phyloP scores from a whole-genome alignment of 2,113 vertebrate genomes.

The Felis chaus region DNA sequence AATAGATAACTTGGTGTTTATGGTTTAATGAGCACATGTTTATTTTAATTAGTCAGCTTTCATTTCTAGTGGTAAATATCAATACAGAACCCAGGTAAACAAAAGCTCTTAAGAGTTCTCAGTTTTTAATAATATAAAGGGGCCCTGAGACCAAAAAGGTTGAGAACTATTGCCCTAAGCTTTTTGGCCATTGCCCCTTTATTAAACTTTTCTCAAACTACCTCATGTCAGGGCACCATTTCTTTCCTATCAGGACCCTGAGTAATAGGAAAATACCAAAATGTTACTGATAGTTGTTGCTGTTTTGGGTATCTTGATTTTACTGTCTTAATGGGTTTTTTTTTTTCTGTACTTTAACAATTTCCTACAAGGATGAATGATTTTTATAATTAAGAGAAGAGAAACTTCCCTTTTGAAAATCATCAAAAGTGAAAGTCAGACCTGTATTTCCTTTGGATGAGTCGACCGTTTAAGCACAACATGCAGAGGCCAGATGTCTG shows the following conservation, averaged over 20 bases:
- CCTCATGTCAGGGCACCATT: not conserved
- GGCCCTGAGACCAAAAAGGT: not conserved
- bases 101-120: not conserved
- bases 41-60: not conserved
- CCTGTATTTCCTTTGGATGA: not conserved
- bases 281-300: not conserved
- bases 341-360: not conserved
- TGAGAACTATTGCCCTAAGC: not conserved
- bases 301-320: not conserved
- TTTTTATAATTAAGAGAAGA: conserved; percentile 44
- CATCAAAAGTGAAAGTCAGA: conserved; percentile 48
- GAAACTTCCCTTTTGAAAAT: conserved; percentile 40
- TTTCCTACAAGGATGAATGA: not conserved
- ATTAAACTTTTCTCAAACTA: conserved; percentile 10
- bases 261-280: not conserved
- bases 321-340: not conserved
- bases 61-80: conserved; percentile 12
- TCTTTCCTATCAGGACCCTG: not conserved
- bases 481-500: not conserved
- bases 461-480: not conserved
- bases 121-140: conserved; percentile 24
- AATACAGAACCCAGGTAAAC: not conserved
- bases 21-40: not conserved
- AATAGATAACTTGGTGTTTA: not conserved
- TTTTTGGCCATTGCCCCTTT: not conserved